These are phyloP conservation scores for Manduca sexta DNA, from an alignment of 1,140 invertebrate genomes.

Conservation along the genomic window DNA sequence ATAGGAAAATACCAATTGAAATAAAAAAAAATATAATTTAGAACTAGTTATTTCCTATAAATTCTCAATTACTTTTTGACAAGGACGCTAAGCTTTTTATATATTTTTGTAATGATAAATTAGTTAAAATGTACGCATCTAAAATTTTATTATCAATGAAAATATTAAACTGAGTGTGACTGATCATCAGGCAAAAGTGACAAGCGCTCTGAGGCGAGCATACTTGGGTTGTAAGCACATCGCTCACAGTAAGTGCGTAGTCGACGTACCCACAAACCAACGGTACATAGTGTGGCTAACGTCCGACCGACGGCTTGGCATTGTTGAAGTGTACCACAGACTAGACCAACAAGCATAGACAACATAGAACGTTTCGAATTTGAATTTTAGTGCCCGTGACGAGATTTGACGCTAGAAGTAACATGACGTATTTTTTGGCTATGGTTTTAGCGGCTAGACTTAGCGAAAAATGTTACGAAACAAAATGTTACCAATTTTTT, in stretches of 20 bases:
- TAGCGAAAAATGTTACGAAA: too few species aligned
- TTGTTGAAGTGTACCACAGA: neutral
- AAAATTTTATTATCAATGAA: too few species aligned
- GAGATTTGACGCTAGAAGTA: too few species aligned
- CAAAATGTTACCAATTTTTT: too few species aligned
- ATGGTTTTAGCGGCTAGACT: neutral
- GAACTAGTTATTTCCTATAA: too few species aligned
- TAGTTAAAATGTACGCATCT: too few species aligned
- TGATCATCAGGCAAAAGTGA: slow-evolving; percentile 69
- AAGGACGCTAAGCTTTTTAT: too few species aligned
- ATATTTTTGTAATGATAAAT: too few species aligned
- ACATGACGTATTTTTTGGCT: neutral
- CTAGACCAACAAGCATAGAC: slow-evolving; percentile 3
- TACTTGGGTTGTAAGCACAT: slow-evolving; percentile 74
- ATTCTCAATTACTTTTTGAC: too few species aligned
- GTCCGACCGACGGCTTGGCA: neutral
- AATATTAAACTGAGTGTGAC: slow-evolving; percentile 26
- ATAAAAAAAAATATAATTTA: too few species aligned
- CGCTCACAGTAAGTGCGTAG: slow-evolving; percentile 74
- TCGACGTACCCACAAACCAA: slow-evolving; percentile 9
- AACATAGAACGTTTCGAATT: slow-evolving; percentile 4
- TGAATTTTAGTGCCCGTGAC: neutral
- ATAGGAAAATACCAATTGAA: too few species aligned
- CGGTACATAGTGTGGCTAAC: slow-evolving; percentile 17
- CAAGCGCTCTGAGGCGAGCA: slow-evolving; percentile 67